Evolutionary conservation across 2,113 vertebrate genomes (phyloP).

Genomic region (Scomber colias): DNA sequence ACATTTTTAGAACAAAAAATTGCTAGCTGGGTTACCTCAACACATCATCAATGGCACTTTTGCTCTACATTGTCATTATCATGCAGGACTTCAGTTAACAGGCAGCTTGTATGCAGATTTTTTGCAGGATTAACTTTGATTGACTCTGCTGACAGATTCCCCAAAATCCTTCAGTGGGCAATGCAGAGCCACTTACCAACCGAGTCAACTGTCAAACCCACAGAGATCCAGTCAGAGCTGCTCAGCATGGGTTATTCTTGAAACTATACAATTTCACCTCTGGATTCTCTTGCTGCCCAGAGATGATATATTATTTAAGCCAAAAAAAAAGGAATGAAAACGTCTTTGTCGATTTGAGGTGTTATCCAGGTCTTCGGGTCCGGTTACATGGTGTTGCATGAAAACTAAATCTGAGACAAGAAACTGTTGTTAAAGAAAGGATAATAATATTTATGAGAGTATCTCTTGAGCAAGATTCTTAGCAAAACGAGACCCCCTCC

Average conservation of each 20-base stretch:
- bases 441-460: slow-evolving; percentile 31
- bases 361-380: slow-evolving; percentile 18
- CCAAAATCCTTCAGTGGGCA: slow-evolving; percentile 33
- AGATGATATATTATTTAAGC: slow-evolving; percentile 29
- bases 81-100: background rate
- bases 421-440: background rate
- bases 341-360: slow-evolving; percentile 32
- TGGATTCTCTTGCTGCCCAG: slow-evolving; percentile 11
- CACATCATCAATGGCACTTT: background rate
- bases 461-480: slow-evolving; percentile 36
- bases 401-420: slow-evolving; percentile 41
- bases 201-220: slow-evolving; percentile 24
- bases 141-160: slow-evolving; percentile 51
- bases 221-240: slow-evolving; percentile 50
- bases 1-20: no score
- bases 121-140: slow-evolving; percentile 45
- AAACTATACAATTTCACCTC: slow-evolving; percentile 12
- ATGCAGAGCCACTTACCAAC: slow-evolving; percentile 16
- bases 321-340: slow-evolving; percentile 50
- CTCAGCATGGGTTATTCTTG: slow-evolving; percentile 17
- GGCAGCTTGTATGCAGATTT: slow-evolving; percentile 15
- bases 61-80: slow-evolving; percentile 6
- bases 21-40: no score
- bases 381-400: slow-evolving; percentile 5
- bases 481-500: slow-evolving; percentile 26